Evolutionary conservation across 2,113 vertebrate genomes (phyloP).

Genomic region (Gnathonemus echidnorhynchus): DNA sequence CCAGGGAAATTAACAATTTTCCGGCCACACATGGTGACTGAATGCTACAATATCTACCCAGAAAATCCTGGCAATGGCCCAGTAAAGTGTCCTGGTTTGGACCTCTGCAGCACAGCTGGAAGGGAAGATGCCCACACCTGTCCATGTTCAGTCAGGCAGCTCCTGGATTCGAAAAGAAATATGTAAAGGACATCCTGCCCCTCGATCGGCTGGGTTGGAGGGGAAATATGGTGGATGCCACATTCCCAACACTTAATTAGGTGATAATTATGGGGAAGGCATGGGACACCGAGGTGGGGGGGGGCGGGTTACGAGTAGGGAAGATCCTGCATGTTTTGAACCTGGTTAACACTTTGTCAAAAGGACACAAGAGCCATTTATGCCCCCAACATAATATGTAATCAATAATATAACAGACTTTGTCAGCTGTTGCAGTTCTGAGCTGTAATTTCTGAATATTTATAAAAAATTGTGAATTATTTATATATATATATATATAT

Average conservation of each 20-base stretch:
- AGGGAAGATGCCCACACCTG: not conserved
- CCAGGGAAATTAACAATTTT: not conserved
- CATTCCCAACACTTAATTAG: slow-evolving; percentile 6
- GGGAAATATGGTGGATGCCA: slow-evolving; percentile 29
- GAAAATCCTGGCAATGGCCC: not conserved
- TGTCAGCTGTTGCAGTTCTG: not conserved
- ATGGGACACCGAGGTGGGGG: not conserved
- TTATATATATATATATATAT: not conserved
- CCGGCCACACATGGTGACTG: not conserved
- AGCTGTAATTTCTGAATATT: not conserved
- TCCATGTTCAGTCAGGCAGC: not conserved
- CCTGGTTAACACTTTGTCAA: not conserved
- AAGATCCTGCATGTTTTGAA: not conserved
- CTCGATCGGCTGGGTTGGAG: not conserved
- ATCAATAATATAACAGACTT: not conserved
- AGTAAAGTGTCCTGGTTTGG: not conserved
- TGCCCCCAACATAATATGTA: not conserved
- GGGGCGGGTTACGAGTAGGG: not conserved
- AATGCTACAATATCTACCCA: not conserved
- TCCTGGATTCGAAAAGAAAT: not conserved
- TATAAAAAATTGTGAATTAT: not conserved
- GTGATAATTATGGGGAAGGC: not conserved
- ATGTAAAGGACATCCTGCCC: not conserved
- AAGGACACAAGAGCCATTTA: not conserved
- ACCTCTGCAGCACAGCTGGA: not conserved